Evolutionary conservation across 37 sponge, comb jelly and placozoan species (phyloP).

Genomic region (Cliona cf. orientalis): DNA sequence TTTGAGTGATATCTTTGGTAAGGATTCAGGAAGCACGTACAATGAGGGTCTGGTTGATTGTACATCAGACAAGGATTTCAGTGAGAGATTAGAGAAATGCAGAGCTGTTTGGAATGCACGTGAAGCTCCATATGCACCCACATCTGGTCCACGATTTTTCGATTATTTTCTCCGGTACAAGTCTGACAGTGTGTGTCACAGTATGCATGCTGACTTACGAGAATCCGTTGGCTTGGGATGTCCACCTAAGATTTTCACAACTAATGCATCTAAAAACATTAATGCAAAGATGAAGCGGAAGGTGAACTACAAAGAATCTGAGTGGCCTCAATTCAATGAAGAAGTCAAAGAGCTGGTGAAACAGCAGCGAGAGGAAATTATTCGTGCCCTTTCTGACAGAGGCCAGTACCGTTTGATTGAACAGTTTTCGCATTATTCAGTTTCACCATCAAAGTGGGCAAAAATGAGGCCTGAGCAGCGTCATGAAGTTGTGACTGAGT

Average conservation of each 20-base stretch:
- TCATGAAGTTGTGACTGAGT: not conserved
- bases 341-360: not conserved
- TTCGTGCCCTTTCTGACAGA: slow-evolving; percentile 22
- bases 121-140: not conserved
- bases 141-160: slow-evolving; percentile 21
- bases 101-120: not conserved
- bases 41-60: slow-evolving; percentile 28
- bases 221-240: slow-evolving; percentile 37
- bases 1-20: slow-evolving; percentile 26
- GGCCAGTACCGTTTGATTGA: slow-evolving; percentile 18
- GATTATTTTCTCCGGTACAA: slow-evolving; percentile 26
- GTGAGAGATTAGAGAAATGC: not conserved
- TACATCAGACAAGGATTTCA: not conserved
- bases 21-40: not conserved
- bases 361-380: slow-evolving; percentile 24
- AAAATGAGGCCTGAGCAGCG: slow-evolving; percentile 38
- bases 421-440: slow-evolving; percentile 1
- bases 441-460: slow-evolving; percentile 11
- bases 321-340: slow-evolving; percentile 54
- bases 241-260: slow-evolving; percentile 58
- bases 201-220: slow-evolving; percentile 31
- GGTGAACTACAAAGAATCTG: slow-evolving; percentile 42
- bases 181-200: slow-evolving; percentile 16
- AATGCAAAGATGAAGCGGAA: slow-evolving; percentile 58
- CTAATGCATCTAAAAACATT: slow-evolving; percentile 38